A percentile compares a stretch with the other conserved stretches of the same genome.
These are phyloP conservation scores for Bombus picipes DNA, from an alignment of 1,140 invertebrate species.

Conservation along the genomic window DNA sequence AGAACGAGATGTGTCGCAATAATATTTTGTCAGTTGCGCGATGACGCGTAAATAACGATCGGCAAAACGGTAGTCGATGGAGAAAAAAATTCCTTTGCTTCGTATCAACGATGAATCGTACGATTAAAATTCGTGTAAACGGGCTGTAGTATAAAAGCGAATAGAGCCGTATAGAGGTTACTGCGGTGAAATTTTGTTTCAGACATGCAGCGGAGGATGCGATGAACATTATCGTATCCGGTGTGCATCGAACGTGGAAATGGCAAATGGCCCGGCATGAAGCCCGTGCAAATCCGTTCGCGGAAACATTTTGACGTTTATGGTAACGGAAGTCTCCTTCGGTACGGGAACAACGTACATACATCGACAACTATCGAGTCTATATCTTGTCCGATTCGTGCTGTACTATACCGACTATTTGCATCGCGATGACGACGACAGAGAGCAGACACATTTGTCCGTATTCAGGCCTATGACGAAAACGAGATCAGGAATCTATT, in stretches of 20 bases:
- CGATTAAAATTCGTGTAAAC: constrained; percentile 1
- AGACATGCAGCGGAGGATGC: neutral
- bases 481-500: too few species aligned
- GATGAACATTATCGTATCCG: neutral
- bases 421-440: neutral
- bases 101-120: too few species aligned
- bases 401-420: neutral
- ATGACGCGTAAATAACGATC: neutral
- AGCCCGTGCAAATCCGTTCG: neutral
- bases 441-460: neutral
- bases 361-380: neutral
- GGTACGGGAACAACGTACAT: too few species aligned
- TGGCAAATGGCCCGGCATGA: constrained; percentile 22
- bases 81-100: neutral
- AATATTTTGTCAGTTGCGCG: neutral
- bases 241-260: constrained; percentile 2
- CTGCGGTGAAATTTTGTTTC: neutral
- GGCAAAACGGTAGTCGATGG: too few species aligned
- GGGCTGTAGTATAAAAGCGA: neutral
- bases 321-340: neutral
- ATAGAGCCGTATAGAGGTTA: neutral
- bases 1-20: neutral
- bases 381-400: neutral
- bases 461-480: too few species aligned
- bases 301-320: constrained; percentile 8